Base-by-base conservation (phyloP, 1,140 invertebrate species). In the Telenomus remus region DNA sequence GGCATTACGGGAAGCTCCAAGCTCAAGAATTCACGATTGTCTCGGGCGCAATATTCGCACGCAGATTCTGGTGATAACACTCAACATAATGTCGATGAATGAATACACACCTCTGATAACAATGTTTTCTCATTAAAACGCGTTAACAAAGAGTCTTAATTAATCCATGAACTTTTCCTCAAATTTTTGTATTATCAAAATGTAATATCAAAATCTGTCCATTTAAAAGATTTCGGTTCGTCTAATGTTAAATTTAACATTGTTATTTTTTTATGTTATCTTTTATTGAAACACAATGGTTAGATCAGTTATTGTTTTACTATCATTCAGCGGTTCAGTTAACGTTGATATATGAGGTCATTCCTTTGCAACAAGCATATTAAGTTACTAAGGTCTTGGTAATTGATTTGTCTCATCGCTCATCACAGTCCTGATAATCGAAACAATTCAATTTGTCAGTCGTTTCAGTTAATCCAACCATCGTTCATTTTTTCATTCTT, bases 21-120 rank as follows among this genome's bases (percentile, higher is more conserved):
- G 54, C 47, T 39, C 46, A 70, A 14, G 53, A 64, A 71, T 71
- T 71, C 68, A 37, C 57, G 27, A 71, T 71, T 71, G 68, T 71
- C 51, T 71, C 11, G 44, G 46, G 37, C 19, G 56, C 68, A 71
- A 63, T 11, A 71, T 71, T 71, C 68, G 59, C 68, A 71, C 68
- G 59, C 39, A 57, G 68, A 63, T 71, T 63, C 53, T 51, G 46
- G 46, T 63, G 68, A 64, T 64, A 57, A 43, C 47, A 37, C 19
- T 50, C 39, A 34, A 39, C 42, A 57, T 51, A 49, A 64, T 53
- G 44, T 10, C 13, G 19, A 44, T 15, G 47, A 6, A 51, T 19
- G 50, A 70, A 70, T 14, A 49, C 48, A n/a, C n/a, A n/a, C n/a
- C n/a, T n/a, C n/a, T n/a, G n/a, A n/a, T n/a, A n/a, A 54, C 33